Percentiles rank a stretch among this genome's conserved stretches.
Evolutionary conservation across 2,797 vertebrate genomes (phyloP).

Genomic region (Jordanella pulchra): DNA sequence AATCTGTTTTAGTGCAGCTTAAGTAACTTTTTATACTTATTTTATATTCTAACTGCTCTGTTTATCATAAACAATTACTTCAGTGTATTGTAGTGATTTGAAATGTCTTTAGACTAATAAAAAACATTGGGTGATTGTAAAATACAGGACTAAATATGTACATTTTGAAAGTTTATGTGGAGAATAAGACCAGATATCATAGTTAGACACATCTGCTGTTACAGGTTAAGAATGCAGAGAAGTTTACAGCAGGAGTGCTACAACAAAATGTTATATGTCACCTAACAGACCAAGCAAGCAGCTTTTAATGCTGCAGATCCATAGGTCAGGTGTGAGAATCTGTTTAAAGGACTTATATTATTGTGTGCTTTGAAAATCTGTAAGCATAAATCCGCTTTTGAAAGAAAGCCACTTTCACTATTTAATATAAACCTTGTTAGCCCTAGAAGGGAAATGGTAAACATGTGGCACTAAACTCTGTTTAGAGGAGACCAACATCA

Average conservation of each 20-base stretch:
- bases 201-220: no score
- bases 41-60: no score
- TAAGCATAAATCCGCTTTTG: neutral
- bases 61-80: neutral
- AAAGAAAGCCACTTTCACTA: neutral
- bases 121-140: neutral
- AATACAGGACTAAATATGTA: no score
- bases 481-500: no score
- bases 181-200: no score
- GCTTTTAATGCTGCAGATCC: neutral
- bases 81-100: no score
- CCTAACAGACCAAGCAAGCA: neutral
- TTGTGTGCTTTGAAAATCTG: neutral
- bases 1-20: conserved; percentile 21
- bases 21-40: neutral
- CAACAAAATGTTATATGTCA: neutral
- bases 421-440: neutral
- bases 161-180: no score
- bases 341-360: neutral
- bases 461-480: no score
- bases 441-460: neutral
- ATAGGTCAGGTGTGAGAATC: neutral
- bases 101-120: no score
- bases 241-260: no score
- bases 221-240: no score